Conservation (phyloP, 2,888 invertebrate genomes). For the Anthoptus insignis region DNA sequence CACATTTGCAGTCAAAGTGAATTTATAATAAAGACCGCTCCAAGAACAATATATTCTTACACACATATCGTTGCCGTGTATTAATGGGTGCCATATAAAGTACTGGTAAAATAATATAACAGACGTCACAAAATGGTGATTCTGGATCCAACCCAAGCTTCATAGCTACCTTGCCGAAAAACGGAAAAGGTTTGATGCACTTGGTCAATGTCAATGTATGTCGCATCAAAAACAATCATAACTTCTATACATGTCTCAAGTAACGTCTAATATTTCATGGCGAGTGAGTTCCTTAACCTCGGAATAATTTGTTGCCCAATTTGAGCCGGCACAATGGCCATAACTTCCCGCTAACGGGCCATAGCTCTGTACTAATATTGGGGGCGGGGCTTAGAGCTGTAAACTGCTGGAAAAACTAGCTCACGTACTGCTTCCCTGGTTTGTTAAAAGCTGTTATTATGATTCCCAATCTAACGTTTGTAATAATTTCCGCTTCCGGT, state of each 20-base stretch:
- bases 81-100: too few relatives aligned
- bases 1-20: not conserved
- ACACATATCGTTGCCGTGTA: not conserved
- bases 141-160: too few relatives aligned
- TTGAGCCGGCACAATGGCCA: slow-evolving; percentile 34
- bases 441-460: not conserved
- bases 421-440: not conserved
- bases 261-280: slow-evolving; percentile 21
- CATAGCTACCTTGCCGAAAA: too few relatives aligned
- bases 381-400: slow-evolving; percentile 46
- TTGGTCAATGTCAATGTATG: not conserved
- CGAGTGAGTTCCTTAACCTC: slow-evolving; percentile 32
- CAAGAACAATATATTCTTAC: not conserved
- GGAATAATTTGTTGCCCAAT: slow-evolving; percentile 33
- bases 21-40: not conserved
- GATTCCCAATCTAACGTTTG: not conserved
- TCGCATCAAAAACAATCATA: slow-evolving; percentile 11
- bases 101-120: too few relatives aligned
- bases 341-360: slow-evolving; percentile 41
- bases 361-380: slow-evolving; percentile 51
- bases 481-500: not conserved
- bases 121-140: too few relatives aligned
- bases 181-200: too few relatives aligned
- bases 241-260: slow-evolving; percentile 17
- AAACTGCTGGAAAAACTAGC: slow-evolving; percentile 44